Base-by-base conservation (phyloP, 2,113 vertebrate genomes). In the Oceanodroma tethys region DNA sequence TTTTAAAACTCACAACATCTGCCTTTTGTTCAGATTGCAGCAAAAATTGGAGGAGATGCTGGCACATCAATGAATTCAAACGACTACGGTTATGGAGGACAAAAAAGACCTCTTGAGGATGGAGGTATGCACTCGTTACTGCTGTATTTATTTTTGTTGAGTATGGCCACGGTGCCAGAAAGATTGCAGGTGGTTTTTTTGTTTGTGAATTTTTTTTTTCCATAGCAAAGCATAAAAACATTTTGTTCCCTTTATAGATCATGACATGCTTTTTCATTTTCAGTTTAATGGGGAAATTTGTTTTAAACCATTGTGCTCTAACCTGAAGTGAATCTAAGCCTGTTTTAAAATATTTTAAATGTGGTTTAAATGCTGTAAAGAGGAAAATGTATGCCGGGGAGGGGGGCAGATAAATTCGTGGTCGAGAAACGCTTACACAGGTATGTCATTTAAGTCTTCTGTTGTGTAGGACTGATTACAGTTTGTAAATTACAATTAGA, bases 31-130 rank as follows among this genome's bases (percentile, higher is more conserved):
- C 97, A 99, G 99, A 99, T 99, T 78, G 99, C 99, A 97, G 99
- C 99, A 75, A 99, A 99, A 98, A 99, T 99, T 81, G 99, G 99
- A 63, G 99, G 99, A 36, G 99, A 99, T 97, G 98, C 98, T 95
- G 99, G 99, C 38, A 99, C 98, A 52, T 98, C 99, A 80, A 98
- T 99, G 91, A 98, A 98, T 85, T 98, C 98, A 56, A 99, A 98
- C 84, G 99, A 99, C 75, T 99, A 99, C 95, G 98, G 98, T 96
- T 99, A 99, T 94, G 99, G 99, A 89, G 99, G 99, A 95, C 99
- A 99, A 98, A 99, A 99, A 98, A 99, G 99, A 97, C 99, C 99
- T 95, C 98, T 99, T 95, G 99, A 99, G 98, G 99, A 99, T 97
- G 99, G 99, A 98, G 99, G 99, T 99, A 98, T 97, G 99, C 98